These are phyloP conservation scores for Apeira syringaria DNA, from an alignment of 2,888 invertebrate genomes.

Conservation along the genomic window DNA sequence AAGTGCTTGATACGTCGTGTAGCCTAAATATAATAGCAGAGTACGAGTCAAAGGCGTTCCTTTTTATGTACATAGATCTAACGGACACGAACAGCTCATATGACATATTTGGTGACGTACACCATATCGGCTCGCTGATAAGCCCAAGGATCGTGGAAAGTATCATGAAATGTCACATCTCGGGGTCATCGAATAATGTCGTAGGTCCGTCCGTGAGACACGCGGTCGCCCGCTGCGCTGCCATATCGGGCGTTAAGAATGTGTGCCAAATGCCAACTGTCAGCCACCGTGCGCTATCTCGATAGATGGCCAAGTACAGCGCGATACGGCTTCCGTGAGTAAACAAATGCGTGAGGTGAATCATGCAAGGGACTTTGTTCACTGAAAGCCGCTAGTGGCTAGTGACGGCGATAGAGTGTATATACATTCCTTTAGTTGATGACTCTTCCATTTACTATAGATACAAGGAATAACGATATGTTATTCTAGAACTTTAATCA, in stretches of 20 bases:
- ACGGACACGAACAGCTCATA: slow-evolving; percentile 7
- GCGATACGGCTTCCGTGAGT: slow-evolving; percentile 21
- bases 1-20: too few species aligned
- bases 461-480: too few species aligned
- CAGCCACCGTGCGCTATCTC: slow-evolving; percentile 47
- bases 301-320: slow-evolving; percentile 14
- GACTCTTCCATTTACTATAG: too few species aligned
- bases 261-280: slow-evolving; percentile 73
- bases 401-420: not conserved
- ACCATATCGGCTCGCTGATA: slow-evolving; percentile 35
- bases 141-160: slow-evolving; percentile 45
- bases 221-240: slow-evolving; percentile 52
- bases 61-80: not conserved
- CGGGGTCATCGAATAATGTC: slow-evolving; percentile 60
- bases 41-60: too few species aligned
- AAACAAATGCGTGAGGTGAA: slow-evolving; percentile 23
- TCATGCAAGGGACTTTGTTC: slow-evolving; percentile 20
- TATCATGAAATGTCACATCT: slow-evolving; percentile 48
- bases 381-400: slow-evolving; percentile 1
- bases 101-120: slow-evolving; percentile 34
- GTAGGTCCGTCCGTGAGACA: slow-evolving; percentile 63
- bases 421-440: too few species aligned
- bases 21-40: too few species aligned
- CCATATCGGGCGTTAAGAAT: slow-evolving; percentile 75
- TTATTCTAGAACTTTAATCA: too few species aligned